These are phyloP conservation scores for Seira ritae DNA, from an alignment of 2,888 invertebrate genomes.

Conservation along the genomic window DNA sequence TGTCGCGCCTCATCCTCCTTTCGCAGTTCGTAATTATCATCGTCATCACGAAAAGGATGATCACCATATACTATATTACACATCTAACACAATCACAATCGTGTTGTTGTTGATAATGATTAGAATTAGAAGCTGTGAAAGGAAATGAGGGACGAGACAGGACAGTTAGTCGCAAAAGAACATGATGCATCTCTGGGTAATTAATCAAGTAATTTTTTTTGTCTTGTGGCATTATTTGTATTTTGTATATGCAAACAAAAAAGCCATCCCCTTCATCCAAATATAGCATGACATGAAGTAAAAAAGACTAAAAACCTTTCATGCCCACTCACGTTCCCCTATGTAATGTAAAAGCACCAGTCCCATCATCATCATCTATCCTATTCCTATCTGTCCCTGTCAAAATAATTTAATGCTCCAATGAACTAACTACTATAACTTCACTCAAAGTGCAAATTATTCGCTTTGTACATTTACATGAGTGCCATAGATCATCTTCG, in stretches of 20 bases:
- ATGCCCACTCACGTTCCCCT: conserved; percentile 17
- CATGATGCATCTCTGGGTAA: conserved; percentile 31
- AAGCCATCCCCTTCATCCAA: conserved; percentile 38
- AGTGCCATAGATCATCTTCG: conserved; percentile 49
- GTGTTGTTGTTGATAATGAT: too few relatives aligned
- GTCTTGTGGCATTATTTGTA: conserved; percentile 33
- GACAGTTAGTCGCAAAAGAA: conserved; percentile 28
- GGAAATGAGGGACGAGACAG: background rate
- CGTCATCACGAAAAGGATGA: background rate
- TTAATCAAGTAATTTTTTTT: conserved; percentile 51
- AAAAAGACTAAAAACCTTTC: background rate
- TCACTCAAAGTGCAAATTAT: conserved; percentile 61
- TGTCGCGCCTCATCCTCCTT: background rate
- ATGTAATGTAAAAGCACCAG: conserved; percentile 39
- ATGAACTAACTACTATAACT: conserved; percentile 40
- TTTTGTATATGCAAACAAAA: conserved; percentile 58
- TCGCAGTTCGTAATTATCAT: background rate
- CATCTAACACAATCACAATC: too few relatives aligned
- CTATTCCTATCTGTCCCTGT: conserved; percentile 46
- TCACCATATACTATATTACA: background rate
- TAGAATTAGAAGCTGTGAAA: too few relatives aligned
- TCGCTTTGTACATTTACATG: conserved; percentile 49
- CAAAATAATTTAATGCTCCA: conserved; percentile 59
- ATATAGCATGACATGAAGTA: conserved; percentile 36
- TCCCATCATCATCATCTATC: conserved; percentile 39